Evolutionary conservation across 2,888 invertebrate species (phyloP).

Genomic region (Pycnomerus fuliginosus): DNA sequence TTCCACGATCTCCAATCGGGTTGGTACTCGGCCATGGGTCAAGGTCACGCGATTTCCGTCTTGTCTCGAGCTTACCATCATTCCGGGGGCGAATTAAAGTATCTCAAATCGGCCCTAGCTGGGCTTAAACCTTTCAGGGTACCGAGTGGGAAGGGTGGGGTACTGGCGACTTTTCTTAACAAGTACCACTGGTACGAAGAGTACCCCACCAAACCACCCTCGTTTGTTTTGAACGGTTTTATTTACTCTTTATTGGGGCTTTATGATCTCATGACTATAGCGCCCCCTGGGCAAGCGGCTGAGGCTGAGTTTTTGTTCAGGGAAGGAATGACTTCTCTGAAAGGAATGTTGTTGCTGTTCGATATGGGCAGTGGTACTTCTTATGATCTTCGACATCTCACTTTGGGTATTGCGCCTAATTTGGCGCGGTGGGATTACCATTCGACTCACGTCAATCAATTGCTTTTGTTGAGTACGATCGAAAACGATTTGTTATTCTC

Average conservation of each 20-base stretch:
- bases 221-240: constrained; percentile 97
- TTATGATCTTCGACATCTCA: constrained; percentile 94
- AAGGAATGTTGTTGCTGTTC: constrained; percentile 82
- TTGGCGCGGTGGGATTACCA: constrained; percentile 99
- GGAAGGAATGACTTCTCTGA: constrained; percentile 84
- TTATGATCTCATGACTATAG: constrained; percentile 87
- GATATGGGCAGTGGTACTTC: constrained; percentile 95
- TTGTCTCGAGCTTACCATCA: constrained; percentile 86
- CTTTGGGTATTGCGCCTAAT: constrained; percentile 86
- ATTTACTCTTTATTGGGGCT: constrained; percentile 95
- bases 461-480: constrained; percentile 83
- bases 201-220: constrained; percentile 93
- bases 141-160: constrained; percentile 75
- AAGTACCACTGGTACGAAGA: constrained; percentile 96
- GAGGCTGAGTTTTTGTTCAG: constrained; percentile 76
- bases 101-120: constrained; percentile 77
- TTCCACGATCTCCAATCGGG: constrained; percentile 80
- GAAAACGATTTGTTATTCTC: constrained; percentile 75
- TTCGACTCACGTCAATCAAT: constrained; percentile 95
- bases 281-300: constrained; percentile 61
- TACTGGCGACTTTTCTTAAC: constrained; percentile 81
- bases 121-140: constrained; percentile 79
- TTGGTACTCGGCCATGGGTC: constrained; percentile 96
- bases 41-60: constrained; percentile 96
- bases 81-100: constrained; percentile 72